These are phyloP conservation scores for Phoenicopterus ruber DNA, from an alignment of 2,113 vertebrate genomes.

Conservation along the genomic window DNA sequence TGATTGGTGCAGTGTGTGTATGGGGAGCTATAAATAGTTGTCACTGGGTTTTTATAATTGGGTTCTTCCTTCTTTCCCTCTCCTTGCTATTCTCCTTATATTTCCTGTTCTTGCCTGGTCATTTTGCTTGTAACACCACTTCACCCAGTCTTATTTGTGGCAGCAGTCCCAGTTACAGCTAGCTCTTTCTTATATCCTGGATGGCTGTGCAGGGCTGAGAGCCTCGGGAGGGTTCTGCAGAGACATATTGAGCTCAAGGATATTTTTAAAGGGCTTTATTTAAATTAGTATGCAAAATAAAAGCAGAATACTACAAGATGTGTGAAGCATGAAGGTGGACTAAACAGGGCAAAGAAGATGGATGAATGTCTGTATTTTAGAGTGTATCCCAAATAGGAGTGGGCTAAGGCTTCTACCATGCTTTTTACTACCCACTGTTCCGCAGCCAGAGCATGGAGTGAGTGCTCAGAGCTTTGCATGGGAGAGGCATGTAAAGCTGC, in stretches of 20 bases:
- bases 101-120: neutral
- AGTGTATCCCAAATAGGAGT: neutral
- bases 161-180: neutral
- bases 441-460: neutral
- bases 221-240: neutral
- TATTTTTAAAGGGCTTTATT: neutral
- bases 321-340: neutral
- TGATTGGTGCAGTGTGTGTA: neutral
- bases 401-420: neutral
- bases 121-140: neutral
- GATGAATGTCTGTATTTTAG: neutral
- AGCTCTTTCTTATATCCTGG: neutral
- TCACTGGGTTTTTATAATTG: accelerated
- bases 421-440: neutral
- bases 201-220: neutral
- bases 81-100: neutral
- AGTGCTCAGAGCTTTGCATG: neutral
- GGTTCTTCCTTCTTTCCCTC: neutral
- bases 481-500: neutral
- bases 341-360: neutral
- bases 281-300: neutral
- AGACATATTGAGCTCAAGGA: accelerated
- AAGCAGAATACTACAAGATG: neutral
- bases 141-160: neutral
- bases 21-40: neutral